Evolutionary conservation across 2,797 vertebrate genomes (phyloP).

Genomic region (Bufotes viridis): DNA sequence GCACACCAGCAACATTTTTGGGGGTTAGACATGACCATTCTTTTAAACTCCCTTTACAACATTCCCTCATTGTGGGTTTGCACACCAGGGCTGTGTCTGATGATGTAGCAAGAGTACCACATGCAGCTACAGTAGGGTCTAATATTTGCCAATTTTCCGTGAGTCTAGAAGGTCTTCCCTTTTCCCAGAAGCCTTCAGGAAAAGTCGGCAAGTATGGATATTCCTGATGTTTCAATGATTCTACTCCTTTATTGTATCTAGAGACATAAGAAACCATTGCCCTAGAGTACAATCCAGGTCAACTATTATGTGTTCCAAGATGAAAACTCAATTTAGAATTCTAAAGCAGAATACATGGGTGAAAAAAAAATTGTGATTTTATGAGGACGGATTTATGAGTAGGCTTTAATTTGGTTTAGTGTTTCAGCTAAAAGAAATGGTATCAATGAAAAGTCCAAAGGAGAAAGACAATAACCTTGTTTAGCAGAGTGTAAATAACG

Average conservation of each 20-base stretch:
- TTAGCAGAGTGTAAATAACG: slow-evolving; percentile 59
- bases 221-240: background rate
- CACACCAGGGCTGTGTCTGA: too few relatives aligned
- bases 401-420: slow-evolving; percentile 64
- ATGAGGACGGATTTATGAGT: slow-evolving; percentile 45
- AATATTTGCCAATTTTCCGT: too few relatives aligned
- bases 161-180: too few relatives aligned
- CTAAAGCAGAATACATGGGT: background rate
- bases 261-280: background rate
- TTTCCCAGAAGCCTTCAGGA: too few relatives aligned
- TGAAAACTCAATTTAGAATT: slow-evolving; percentile 41
- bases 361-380: slow-evolving; percentile 51
- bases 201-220: too few relatives aligned
- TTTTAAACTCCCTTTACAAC: too few relatives aligned
- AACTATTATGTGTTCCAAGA: slow-evolving; percentile 15
- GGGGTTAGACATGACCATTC: too few relatives aligned
- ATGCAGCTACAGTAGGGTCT: too few relatives aligned
- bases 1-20: too few relatives aligned
- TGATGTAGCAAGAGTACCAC: too few relatives aligned
- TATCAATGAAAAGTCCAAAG: slow-evolving; percentile 62
- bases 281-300: background rate
- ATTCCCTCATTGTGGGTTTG: too few relatives aligned
- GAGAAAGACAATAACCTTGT: slow-evolving; percentile 59
- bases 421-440: slow-evolving; percentile 65
- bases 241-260: background rate